Percentiles rank a stretch among this genome's conserved stretches.
These are phyloP conservation scores for Hesperia comma DNA, from an alignment of 2,888 invertebrate genomes.

Conservation along the genomic window DNA sequence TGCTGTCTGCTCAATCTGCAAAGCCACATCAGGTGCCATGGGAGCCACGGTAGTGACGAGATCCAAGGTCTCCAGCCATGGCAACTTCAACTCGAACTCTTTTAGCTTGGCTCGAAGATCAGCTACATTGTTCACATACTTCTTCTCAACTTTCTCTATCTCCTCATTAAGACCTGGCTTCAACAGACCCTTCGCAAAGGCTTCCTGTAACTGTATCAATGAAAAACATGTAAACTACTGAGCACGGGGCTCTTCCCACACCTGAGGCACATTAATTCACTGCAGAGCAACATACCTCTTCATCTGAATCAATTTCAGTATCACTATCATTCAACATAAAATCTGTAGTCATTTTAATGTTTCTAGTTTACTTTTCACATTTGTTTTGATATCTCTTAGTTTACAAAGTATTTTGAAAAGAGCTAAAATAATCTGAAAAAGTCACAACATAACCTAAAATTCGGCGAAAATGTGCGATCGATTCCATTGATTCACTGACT, in stretches of 20 bases:
- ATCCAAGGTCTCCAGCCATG: conserved; percentile 95
- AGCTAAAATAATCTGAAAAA: background rate
- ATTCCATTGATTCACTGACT: background rate
- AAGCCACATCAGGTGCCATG: conserved; percentile 92
- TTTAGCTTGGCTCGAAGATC: conserved; percentile 88
- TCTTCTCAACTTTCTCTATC: conserved; percentile 82
- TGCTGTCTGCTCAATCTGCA: conserved; percentile 90
- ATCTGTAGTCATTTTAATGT: conserved; percentile 61
- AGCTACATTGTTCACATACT: conserved; percentile 88
- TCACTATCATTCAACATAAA: conserved; percentile 77
- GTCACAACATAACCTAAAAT: conserved; percentile 8
- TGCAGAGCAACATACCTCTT: conserved; percentile 71
- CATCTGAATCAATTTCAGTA: conserved; percentile 83
- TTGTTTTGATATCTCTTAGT: background rate
- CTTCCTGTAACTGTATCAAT: conserved; percentile 91
- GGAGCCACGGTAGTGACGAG: conserved; percentile 90
- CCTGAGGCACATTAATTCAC: too few relatives aligned
- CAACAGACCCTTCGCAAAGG: conserved; percentile 92
- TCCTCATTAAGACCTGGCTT: conserved; percentile 93
- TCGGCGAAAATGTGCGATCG: background rate
- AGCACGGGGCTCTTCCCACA: too few relatives aligned
- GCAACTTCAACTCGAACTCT: conserved; percentile 88
- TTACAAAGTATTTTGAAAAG: background rate
- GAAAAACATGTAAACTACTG: conserved; percentile 32
- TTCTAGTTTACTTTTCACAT: background rate